Base-by-base conservation (phyloP, 2,113 vertebrate species). In the Petroica traversi region DNA sequence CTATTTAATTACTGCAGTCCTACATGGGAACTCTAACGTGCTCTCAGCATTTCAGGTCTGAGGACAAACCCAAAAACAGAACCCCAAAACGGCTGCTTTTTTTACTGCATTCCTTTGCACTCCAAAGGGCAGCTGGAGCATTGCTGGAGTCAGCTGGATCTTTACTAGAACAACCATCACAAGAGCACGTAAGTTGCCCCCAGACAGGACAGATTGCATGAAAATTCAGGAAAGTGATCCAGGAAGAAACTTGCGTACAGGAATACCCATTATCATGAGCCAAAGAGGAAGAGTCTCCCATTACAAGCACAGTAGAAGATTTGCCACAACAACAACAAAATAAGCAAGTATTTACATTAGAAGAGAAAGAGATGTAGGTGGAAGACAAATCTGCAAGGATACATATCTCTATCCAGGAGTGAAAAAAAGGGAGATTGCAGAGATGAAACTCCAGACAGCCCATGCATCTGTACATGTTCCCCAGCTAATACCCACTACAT, bases 341-440 rank as follows among this genome's bases (percentile, higher is more conserved):
- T 23, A 78, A 40, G 52, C 64, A 88, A 80, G 81, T 82, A 92
- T 87, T 85, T 91, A 80, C 68, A 79, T 12, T 49, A 84, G 84
- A 86, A 72, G 68, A 89, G 41, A 88, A 92, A 81, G 63, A 89
- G 66, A 85, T 78, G 74, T 76, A 96, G 69, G 80, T 68, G 72
- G 76, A 77, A 79, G 57, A 86, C 45, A 82, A 45, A 86, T 89
- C 85, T 83, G 61, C 52, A 64, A 91, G 66, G 63, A 89, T 52
- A 91, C 31, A 36, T 36, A 49, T 57, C 46, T 72, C 80, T 78
- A 33, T 58, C 52, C 46, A 91, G 31, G 36, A 71, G 40, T 9
- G 16, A 58, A 95, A 93, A 80, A 88, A 92, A 85, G 19, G 48
- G 57, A 92, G 38, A 83, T 28, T 79, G 51, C 34, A 71, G 85